A percentile compares a stretch with the other conserved stretches of the same genome.
Evolutionary conservation across 2,113 vertebrate genomes (phyloP).

Genomic region (Coryphaenoides rupestris): DNA sequence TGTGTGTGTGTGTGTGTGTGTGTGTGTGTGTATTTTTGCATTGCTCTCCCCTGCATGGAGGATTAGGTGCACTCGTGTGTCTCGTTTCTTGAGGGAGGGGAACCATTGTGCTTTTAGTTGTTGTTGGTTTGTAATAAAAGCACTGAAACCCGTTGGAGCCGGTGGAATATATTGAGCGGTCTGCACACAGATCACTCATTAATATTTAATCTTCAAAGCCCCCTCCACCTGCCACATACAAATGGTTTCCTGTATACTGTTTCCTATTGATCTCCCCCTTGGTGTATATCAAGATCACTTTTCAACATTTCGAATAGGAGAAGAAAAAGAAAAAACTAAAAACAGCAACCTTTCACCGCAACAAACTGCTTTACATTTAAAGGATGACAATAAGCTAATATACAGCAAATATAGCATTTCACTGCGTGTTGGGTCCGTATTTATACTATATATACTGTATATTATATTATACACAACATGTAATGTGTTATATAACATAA

Average conservation of each 20-base stretch:
- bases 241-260: slow-evolving; percentile 43
- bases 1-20: too few relatives aligned
- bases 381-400: background rate
- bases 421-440: background rate
- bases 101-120: too few relatives aligned
- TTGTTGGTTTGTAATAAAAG: too few relatives aligned
- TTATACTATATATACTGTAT: background rate
- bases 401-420: background rate
- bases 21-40: too few relatives aligned
- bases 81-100: too few relatives aligned
- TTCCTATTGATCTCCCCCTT: slow-evolving; percentile 28
- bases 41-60: background rate
- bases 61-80: background rate
- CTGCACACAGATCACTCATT: slow-evolving; percentile 31
- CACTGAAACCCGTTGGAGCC: slow-evolving; percentile 32
- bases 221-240: slow-evolving; percentile 39
- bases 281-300: background rate
- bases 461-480: too few relatives aligned
- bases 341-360: background rate
- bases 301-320: background rate
- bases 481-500: too few relatives aligned
- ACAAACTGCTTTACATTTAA: background rate
- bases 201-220: slow-evolving; percentile 46
- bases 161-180: slow-evolving; percentile 29
- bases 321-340: background rate